phyloP scores from a whole-genome alignment of 2,888 invertebrate genomes.

The Dione juno region DNA sequence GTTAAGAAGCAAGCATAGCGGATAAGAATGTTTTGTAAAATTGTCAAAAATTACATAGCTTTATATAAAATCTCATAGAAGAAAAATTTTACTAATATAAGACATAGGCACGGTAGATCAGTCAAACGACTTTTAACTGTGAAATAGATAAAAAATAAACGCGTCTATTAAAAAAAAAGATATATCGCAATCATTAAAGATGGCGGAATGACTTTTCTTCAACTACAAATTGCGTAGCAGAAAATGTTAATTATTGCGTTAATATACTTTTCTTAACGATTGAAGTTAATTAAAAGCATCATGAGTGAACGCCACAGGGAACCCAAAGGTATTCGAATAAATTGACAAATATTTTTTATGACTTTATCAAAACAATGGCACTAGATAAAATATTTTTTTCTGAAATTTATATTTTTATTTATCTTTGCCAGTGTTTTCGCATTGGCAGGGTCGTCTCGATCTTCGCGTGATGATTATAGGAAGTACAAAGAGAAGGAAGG shows the following conservation, averaged over 20 bases:
- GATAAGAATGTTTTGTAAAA: too few relatives aligned
- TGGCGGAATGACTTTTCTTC: conserved; percentile 26
- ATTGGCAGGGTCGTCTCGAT: conserved; percentile 87
- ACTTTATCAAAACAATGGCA: conserved; percentile 40
- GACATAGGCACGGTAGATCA: not conserved
- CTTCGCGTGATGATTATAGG: conserved; percentile 83
- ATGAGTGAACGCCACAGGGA: conserved; percentile 68
- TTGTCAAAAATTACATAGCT: too few relatives aligned
- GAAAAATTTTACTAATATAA: not conserved
- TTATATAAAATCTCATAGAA: not conserved
- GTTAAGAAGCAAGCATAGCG: too few relatives aligned
- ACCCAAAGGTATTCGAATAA: conserved; percentile 70
- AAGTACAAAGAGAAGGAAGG: conserved; percentile 57
- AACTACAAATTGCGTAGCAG: conserved; percentile 28
- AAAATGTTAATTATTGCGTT: conserved; percentile 27
- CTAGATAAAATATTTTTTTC: conserved; percentile 46
- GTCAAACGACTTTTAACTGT: not conserved
- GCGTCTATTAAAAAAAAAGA: not conserved
- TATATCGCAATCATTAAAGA: conserved; percentile 3
- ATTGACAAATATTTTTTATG: conserved; percentile 50
- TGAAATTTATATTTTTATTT: conserved; percentile 72
- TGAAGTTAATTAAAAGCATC: conserved; percentile 26
- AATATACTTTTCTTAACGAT: conserved; percentile 16
- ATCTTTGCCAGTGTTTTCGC: conserved; percentile 90
- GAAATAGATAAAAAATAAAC: not conserved